phyloP scores from a whole-genome alignment of 2,888 invertebrate species.

The Hermaeophaga mercurialis region DNA sequence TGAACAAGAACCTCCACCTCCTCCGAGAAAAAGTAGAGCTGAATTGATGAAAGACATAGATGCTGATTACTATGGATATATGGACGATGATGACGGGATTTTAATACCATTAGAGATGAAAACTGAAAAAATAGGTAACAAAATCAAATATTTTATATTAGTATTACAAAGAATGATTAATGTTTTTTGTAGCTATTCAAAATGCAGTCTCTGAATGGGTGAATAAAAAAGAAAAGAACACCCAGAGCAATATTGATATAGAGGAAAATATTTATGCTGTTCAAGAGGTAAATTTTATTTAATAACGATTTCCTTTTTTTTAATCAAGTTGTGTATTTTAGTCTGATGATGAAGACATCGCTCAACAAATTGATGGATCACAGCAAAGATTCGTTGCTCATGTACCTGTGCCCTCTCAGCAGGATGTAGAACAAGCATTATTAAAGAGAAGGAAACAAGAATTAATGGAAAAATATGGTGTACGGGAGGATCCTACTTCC shows the following conservation, averaged over 20 bases:
- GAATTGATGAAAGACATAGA: slow-evolving; percentile 98
- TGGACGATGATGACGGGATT: slow-evolving; percentile 98
- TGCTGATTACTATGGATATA: slow-evolving; percentile 98
- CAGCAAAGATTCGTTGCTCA: slow-evolving; percentile 75
- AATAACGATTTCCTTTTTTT: not conserved
- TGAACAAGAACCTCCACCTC: slow-evolving; percentile 92
- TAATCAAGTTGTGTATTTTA: slow-evolving; percentile 35
- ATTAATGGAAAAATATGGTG: slow-evolving; percentile 65
- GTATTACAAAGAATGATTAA: not conserved
- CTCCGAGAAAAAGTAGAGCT: slow-evolving; percentile 88
- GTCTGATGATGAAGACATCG: slow-evolving; percentile 52
- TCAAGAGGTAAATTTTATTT: slow-evolving; percentile 61
- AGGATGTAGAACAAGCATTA: slow-evolving; percentile 92
- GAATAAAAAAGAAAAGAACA: slow-evolving; percentile 63
- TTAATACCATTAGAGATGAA: slow-evolving; percentile 85
- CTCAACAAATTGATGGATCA: slow-evolving; percentile 49
- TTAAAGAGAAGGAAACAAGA: slow-evolving; percentile 90
- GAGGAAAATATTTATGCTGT: slow-evolving; percentile 75
- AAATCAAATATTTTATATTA: not conserved
- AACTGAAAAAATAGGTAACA: slow-evolving; percentile 72
- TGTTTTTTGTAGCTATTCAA: slow-evolving; percentile 60
- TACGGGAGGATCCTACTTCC: slow-evolving; percentile 36
- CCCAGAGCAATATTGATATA: slow-evolving; percentile 64
- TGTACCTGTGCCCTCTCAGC: slow-evolving; percentile 92
- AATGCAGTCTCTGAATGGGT: slow-evolving; percentile 76